These are phyloP conservation scores for Drosophila rubida DNA, from an alignment of 2,888 invertebrate genomes.

Conservation along the genomic window DNA sequence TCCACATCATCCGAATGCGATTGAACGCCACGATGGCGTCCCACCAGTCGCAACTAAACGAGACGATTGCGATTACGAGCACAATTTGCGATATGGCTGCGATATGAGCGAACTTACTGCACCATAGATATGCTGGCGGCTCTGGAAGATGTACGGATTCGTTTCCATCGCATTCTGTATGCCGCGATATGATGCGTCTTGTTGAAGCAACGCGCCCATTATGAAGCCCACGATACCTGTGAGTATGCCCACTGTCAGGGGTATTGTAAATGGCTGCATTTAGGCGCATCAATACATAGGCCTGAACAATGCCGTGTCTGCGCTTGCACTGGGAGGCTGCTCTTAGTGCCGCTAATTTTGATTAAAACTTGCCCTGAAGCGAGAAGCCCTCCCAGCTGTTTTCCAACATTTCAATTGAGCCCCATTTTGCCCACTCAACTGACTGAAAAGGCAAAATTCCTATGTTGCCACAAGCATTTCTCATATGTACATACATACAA, in stretches of 20 bases:
- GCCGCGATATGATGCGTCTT: constrained; percentile 54
- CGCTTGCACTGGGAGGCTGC: neutral
- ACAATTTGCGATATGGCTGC: too few species aligned
- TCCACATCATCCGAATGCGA: neutral
- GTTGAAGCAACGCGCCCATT: constrained; percentile 55
- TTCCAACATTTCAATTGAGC: neutral
- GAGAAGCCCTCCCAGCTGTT: neutral
- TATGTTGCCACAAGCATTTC: too few species aligned
- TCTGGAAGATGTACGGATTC: constrained; percentile 59
- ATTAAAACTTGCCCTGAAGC: neutral
- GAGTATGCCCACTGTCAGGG: constrained; percentile 36
- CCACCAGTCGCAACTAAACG: constrained; percentile 38
- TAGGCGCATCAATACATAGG: neutral
- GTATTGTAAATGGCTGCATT: constrained; percentile 19
- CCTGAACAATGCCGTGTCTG: neutral
- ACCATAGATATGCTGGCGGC: constrained; percentile 46
- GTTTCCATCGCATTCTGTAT: constrained; percentile 43
- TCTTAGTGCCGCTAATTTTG: constrained; percentile 5
- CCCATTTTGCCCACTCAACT: neutral
- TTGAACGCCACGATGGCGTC: constrained; percentile 1
- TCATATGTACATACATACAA: too few species aligned
- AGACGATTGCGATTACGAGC: too few species aligned
- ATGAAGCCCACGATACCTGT: constrained; percentile 56
- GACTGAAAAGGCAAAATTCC: neutral
- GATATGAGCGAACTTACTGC: constrained; percentile 57